Conservation (phyloP, 2,113 vertebrate species). For the Sander vitreus region DNA sequence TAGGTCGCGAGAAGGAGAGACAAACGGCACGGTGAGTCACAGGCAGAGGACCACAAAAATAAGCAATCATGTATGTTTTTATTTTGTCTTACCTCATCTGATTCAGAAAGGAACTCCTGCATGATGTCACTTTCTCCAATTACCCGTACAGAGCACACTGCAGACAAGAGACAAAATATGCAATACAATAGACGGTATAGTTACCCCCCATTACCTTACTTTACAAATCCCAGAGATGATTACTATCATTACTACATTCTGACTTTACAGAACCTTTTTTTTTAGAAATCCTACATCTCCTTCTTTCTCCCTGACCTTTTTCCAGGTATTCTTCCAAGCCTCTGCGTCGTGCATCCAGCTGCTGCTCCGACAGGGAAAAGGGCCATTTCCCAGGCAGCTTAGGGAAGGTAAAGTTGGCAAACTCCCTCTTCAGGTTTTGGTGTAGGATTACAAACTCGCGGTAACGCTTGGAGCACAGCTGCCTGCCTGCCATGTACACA, state of each 20-base stretch:
- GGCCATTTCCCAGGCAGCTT: slow-evolving; percentile 98
- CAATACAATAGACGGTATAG: not conserved
- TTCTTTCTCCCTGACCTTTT: slow-evolving; percentile 83
- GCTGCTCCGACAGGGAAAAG: slow-evolving; percentile 95
- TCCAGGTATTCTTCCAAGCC: slow-evolving; percentile 97
- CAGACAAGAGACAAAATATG: not conserved
- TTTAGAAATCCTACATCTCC: not conserved
- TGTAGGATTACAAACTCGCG: slow-evolving; percentile 95
- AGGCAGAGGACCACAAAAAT: not conserved
- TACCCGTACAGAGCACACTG: slow-evolving; percentile 96
- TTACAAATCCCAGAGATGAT: not conserved
- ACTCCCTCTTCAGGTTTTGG: slow-evolving; percentile 97
- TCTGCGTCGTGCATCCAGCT: slow-evolving; percentile 92
- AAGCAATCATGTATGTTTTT: not conserved
- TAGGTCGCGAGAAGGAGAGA: slow-evolving; percentile 61
- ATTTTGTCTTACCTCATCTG: slow-evolving; percentile 89
- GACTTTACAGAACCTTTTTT: not conserved
- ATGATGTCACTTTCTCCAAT: slow-evolving; percentile 98
- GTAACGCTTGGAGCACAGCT: slow-evolving; percentile 96
- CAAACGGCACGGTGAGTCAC: slow-evolving; percentile 25
- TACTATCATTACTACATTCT: not conserved
- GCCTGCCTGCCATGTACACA: slow-evolving; percentile 95
- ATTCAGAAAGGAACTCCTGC: slow-evolving; percentile 98
- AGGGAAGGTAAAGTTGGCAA: slow-evolving; percentile 92
- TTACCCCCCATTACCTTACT: not conserved